phyloP scores from a whole-genome alignment of 2,113 vertebrate species.

The Neolamprologus ventralis region DNA sequence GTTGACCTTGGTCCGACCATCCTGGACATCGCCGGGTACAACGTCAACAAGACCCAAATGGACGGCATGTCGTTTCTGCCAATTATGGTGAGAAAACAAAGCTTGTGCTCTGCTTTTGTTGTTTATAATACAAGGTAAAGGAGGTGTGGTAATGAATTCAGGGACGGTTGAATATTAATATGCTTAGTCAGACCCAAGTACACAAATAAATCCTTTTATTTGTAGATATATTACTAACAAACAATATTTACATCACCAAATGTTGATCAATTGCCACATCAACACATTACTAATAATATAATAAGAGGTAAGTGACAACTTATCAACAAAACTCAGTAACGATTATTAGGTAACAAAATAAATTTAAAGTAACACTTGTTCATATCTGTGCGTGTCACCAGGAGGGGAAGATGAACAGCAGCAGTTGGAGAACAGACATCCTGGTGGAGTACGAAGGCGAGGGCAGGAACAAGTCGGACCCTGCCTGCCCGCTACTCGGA shows the following conservation, averaged over 20 bases:
- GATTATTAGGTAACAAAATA: not conserved
- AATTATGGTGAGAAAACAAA: conserved; percentile 73
- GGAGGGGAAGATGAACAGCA: conserved; percentile 74
- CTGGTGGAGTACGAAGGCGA: conserved; percentile 96
- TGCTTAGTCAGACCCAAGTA: not conserved
- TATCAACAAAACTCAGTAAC: not conserved
- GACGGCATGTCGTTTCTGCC: conserved; percentile 91
- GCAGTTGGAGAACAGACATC: conserved; percentile 88
- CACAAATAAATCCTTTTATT: not conserved
- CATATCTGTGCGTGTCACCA: conserved; percentile 33
- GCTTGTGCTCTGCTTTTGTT: not conserved
- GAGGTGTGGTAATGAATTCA: not conserved
- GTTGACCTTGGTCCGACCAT: conserved; percentile 95
- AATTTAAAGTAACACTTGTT: not conserved
- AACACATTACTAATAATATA: not conserved
- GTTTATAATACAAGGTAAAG: not conserved
- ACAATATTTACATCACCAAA: not conserved
- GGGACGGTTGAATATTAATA: not conserved
- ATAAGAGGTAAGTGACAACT: not conserved
- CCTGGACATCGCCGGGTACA: conserved; percentile 87
- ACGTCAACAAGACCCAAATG: conserved; percentile 88
- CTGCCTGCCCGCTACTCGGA: conserved; percentile 85
- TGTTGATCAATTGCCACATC: not conserved
- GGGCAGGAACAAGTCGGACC: conserved; percentile 80
- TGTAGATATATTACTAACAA: not conserved